These are phyloP conservation scores for Anagrus nilaparvatae DNA, from an alignment of 1,140 invertebrate genomes.

Conservation along the genomic window DNA sequence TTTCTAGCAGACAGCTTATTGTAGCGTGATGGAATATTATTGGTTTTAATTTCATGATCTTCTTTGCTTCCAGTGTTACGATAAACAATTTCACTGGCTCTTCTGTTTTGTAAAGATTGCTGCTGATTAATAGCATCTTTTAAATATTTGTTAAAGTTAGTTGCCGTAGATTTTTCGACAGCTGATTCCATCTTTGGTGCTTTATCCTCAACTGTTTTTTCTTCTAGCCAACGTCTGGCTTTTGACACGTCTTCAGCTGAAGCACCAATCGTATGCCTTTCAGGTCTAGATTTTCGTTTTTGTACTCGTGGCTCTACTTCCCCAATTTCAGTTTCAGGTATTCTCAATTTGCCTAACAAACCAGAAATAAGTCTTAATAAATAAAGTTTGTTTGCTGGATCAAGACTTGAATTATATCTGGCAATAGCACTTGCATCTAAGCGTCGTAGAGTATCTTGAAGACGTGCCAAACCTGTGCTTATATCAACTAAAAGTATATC, in stretches of 20 bases:
- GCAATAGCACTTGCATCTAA: conserved; percentile 41
- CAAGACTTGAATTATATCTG: conserved; percentile 40
- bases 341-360: conserved; percentile 57
- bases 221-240: conserved; percentile 61
- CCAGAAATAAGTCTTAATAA: conserved; percentile 64
- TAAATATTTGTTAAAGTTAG: conserved; percentile 26
- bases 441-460: conserved; percentile 59
- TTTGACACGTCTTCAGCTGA: conserved; percentile 65
- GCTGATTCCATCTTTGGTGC: background rate
- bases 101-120: conserved; percentile 29
- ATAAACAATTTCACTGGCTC: conserved; percentile 15
- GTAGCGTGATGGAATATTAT: conserved; percentile 19
- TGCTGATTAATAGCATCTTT: conserved; percentile 40
- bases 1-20: conserved; percentile 59
- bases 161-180: background rate
- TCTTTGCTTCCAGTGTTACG: conserved; percentile 12
- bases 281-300: no score
- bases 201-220: conserved; percentile 37
- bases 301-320: conserved; percentile 18
- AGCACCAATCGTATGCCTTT: conserved; percentile 70
- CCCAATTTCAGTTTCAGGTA: conserved; percentile 32
- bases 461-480: conserved; percentile 59
- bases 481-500: conserved; percentile 62
- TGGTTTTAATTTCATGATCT: conserved; percentile 9
- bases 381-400: conserved; percentile 47